Conservation (phyloP, 2,113 vertebrate species). For the Ahaetulla prasina region DNA sequence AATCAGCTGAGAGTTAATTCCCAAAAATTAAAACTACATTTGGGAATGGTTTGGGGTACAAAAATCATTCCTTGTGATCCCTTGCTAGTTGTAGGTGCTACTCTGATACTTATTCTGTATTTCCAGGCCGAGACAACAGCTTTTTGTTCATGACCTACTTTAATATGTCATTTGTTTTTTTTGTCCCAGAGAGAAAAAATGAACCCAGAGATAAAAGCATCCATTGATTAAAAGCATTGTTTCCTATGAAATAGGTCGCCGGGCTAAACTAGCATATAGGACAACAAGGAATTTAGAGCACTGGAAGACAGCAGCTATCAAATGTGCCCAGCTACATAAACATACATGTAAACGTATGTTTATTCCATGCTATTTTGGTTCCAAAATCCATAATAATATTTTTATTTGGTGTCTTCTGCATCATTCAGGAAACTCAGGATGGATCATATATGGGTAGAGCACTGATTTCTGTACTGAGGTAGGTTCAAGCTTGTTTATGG, state of each 20-base stretch:
- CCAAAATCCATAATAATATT: not conserved
- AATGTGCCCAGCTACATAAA: not conserved
- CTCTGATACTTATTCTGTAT: not conserved
- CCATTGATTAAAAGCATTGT: not conserved
- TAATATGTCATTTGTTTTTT: not conserved
- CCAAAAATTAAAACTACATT: not conserved
- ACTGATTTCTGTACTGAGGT: not conserved
- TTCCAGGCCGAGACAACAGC: not conserved
- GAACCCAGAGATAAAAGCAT: not conserved
- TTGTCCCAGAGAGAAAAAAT: not conserved
- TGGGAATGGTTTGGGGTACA: not conserved
- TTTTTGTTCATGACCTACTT: not conserved
- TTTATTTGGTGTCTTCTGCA: not conserved
- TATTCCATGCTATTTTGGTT: not conserved
- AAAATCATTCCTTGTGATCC: not conserved
- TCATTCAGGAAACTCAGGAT: not conserved
- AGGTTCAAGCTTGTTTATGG: not conserved
- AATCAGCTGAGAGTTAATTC: not conserved
- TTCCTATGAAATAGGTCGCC: not conserved
- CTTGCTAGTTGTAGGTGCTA: not conserved
- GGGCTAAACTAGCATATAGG: not conserved
- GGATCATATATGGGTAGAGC: not conserved
- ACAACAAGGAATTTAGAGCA: not conserved
- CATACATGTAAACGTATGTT: not conserved
- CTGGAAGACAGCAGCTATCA: not conserved